These are phyloP conservation scores for Thamnophis elegans DNA, from an alignment of 2,797 vertebrate species.

Conservation along the genomic window DNA sequence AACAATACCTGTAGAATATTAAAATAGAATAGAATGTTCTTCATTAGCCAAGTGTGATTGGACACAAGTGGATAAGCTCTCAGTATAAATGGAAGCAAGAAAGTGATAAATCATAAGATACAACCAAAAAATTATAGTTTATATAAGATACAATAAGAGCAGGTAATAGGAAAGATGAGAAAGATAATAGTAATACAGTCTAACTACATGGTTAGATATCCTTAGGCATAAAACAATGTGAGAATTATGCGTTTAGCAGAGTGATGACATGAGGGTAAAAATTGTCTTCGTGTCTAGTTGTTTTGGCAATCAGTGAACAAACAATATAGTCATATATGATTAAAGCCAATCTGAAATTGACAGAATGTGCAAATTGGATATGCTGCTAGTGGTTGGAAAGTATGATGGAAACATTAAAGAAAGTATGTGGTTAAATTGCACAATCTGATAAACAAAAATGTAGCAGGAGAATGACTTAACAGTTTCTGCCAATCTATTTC, in stretches of 20 bases:
- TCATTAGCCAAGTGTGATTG: background rate
- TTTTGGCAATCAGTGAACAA: background rate
- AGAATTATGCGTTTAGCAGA: background rate
- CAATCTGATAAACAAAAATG: background rate
- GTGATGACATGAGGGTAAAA: background rate
- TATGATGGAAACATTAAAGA: background rate
- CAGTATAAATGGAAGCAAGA: background rate
- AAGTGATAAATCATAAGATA: background rate
- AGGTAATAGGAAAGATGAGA: background rate
- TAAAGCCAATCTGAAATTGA: background rate
- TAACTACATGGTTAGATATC: background rate
- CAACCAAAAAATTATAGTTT: background rate
- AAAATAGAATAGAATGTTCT: background rate
- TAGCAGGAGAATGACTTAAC: background rate
- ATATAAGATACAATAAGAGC: background rate
- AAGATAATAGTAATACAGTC: background rate
- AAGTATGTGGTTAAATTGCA: background rate
- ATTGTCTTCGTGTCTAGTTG: background rate
- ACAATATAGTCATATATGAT: background rate
- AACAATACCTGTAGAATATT: background rate
- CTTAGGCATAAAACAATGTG: background rate
- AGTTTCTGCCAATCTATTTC: background rate
- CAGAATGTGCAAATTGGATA: background rate
- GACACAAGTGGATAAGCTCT: background rate
- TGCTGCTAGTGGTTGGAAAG: background rate